Evolutionary conservation across 2,888 invertebrate species (phyloP).

Genomic region (Pyrrhia umbra): DNA sequence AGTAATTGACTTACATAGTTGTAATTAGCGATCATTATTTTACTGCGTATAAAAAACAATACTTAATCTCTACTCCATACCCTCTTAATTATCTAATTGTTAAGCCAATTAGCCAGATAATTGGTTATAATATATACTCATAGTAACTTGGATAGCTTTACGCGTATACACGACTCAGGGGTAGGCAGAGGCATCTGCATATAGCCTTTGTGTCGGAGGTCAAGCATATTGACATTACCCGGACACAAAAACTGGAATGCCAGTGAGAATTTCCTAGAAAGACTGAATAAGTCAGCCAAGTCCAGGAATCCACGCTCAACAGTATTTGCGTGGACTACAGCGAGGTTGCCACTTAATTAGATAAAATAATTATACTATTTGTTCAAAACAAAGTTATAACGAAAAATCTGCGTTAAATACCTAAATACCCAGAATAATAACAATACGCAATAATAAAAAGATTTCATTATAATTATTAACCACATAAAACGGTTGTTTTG

Average conservation of each 20-base stretch:
- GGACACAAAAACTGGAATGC: background rate
- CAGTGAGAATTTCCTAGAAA: background rate
- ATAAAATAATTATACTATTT: background rate
- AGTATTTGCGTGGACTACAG: background rate
- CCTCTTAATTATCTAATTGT: slow-evolving; percentile 8
- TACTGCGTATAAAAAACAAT: slow-evolving; percentile 1
- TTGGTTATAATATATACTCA: too few species aligned
- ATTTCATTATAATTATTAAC: background rate
- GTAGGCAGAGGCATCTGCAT: too few species aligned
- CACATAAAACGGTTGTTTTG: slow-evolving; percentile 4
- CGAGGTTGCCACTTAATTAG: background rate
- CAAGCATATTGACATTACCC: too few species aligned
- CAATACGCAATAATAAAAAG: slow-evolving; percentile 13
- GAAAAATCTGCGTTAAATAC: background rate
- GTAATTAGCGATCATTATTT: slow-evolving; percentile 9
- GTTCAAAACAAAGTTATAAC: background rate
- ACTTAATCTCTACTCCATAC: background rate
- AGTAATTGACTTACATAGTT: slow-evolving; percentile 1
- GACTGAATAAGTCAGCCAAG: background rate
- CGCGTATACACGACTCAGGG: too few species aligned
- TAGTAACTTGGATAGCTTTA: too few species aligned
- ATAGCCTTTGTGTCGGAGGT: too few species aligned
- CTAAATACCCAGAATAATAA: background rate
- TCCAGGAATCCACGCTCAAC: background rate
- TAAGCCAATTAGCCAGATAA: slow-evolving; percentile 8